Evolutionary conservation across 2,113 vertebrate genomes (phyloP).

Genomic region (Atherinomorus stipes): DNA sequence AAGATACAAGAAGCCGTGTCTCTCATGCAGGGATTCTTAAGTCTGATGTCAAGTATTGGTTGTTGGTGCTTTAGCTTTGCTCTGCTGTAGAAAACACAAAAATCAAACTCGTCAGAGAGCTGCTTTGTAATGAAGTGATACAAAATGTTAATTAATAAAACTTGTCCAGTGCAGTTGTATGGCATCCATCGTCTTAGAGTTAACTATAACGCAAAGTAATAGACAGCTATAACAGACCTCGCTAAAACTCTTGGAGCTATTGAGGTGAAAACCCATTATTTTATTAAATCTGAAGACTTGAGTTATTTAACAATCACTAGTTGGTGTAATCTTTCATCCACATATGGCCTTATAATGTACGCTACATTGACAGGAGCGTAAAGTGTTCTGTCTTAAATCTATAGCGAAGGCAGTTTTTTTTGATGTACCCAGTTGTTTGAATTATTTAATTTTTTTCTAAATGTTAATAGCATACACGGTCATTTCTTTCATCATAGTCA

Average conservation of each 20-base stretch:
- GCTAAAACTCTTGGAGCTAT: conserved; percentile 1
- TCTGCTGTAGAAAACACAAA: no score
- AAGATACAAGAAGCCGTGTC: no score
- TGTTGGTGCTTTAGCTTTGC: no score
- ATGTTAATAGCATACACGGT: conserved; percentile 19
- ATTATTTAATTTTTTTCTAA: neutral
- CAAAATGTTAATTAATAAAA: no score
- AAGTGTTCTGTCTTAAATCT: neutral
- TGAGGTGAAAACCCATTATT: conserved; percentile 1
- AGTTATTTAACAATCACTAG: neutral
- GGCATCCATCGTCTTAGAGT: neutral
- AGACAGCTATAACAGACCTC: conserved; percentile 16
- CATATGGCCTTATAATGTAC: neutral
- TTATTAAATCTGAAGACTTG: neutral
- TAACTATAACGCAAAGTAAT: neutral
- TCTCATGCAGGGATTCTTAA: no score
- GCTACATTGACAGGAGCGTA: neutral
- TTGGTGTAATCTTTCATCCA: conserved; percentile 2
- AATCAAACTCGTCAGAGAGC: no score
- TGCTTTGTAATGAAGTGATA: no score
- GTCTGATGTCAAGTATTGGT: no score
- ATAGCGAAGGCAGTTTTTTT: neutral
- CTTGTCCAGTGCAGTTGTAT: no score
- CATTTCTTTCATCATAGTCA: conserved; percentile 54
- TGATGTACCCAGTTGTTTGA: conserved; percentile 17